Base-by-base conservation (phyloP, 1,140 invertebrate genomes). In the Drosophila funebris region DNA sequence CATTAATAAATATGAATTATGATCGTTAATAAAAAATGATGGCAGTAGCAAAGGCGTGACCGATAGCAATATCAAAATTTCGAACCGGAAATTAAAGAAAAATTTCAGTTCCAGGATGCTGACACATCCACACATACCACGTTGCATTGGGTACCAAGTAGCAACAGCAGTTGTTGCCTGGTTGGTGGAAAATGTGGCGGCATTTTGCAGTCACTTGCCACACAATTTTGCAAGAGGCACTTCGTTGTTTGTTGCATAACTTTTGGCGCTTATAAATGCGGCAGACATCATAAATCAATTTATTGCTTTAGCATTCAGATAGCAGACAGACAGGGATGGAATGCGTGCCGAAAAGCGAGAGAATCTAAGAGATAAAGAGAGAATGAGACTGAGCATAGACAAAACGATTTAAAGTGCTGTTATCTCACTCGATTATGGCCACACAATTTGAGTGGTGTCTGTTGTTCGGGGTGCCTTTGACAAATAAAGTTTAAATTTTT, bases 251-350 rank as follows among this genome's bases (percentile, higher is more conserved):
- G 73, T 84, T 84, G 81, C 80, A 84, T 84, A 84, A 84, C 81
- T 85, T 80, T 68, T 53, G 54, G 76, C 56, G 76, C 63, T 79
- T 57, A 62, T 63, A 68, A 69, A 61, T 76, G 53, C 61, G 63
- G 52, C 80, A 84, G 80, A 84, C 80, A 84, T 85, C 76, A 84
- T 84, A 84, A 84, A 84, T 84, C 80, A 85, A 84, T 83, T 84
- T 73, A 76, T 69, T 68, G 60, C 68, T 44, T 56, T 27, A 31
- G 3, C 14, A 73, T 43, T 48, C 63, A 58, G 63, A 73, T 29
- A 73, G 18, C 24, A 66, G 64, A 6, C 31, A 50, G 33, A 52
- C 9, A 46, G 29, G 46, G 52, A 53, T 11, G 29, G 39, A 36
- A 24, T 52, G 8, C n/a, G n/a, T n/a, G 29, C 27, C 7, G 20